Conservation (phyloP, 2,113 vertebrate species). For the Plotosus lineatus region DNA sequence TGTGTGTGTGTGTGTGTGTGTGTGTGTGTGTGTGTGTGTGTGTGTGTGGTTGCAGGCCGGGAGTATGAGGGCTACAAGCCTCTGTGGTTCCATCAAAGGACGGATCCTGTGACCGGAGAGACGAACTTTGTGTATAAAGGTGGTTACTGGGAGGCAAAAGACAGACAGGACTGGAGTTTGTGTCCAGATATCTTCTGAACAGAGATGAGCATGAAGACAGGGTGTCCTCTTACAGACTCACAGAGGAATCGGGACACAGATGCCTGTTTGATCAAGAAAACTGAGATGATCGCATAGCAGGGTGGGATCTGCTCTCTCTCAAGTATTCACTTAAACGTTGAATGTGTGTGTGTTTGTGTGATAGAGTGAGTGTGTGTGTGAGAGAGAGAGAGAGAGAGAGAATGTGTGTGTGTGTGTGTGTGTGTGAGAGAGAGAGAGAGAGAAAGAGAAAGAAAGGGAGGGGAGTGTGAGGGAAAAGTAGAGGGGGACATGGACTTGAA, state of each 20-base stretch:
- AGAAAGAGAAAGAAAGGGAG: background rate
- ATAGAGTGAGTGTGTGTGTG: slow-evolving; percentile 1
- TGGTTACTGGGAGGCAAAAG: slow-evolving; percentile 96
- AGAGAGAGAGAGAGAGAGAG: background rate
- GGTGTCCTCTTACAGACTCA: background rate
- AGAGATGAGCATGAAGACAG: background rate
- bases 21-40: background rate
- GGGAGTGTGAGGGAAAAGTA: background rate
- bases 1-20: slow-evolving; percentile 22
- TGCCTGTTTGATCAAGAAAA: background rate
- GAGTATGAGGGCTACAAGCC: slow-evolving; percentile 85
- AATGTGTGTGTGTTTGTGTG: slow-evolving; percentile 17
- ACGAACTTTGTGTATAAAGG: slow-evolving; percentile 89
- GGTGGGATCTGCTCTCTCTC: background rate
- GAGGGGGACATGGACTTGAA: slow-evolving; percentile 3
- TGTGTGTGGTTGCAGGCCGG: slow-evolving; percentile 71
- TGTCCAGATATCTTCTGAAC: slow-evolving; percentile 92
- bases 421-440: background rate
- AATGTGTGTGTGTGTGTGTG: slow-evolving; percentile 32
- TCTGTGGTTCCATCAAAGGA: slow-evolving; percentile 91
- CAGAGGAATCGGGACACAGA: background rate
- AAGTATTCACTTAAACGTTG: slow-evolving; percentile 20
- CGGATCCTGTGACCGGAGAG: slow-evolving; percentile 84
- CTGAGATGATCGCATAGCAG: background rate
- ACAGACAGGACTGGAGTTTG: slow-evolving; percentile 85